A percentile compares a stretch with the other conserved stretches of the same genome.
These are phyloP conservation scores for Linnaemya vulpina DNA, from an alignment of 2,888 invertebrate genomes.

Conservation along the genomic window DNA sequence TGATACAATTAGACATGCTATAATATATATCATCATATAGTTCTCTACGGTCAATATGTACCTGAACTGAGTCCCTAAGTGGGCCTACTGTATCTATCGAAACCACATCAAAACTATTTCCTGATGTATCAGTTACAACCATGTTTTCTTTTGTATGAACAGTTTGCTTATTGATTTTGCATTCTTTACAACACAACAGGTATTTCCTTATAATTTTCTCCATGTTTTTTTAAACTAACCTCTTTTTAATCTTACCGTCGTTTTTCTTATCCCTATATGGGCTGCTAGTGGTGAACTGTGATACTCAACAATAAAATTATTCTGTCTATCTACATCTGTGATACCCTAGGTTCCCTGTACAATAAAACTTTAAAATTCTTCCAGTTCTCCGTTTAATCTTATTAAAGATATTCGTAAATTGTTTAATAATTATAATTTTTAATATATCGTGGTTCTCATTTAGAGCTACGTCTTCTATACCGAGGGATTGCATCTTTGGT, in stretches of 20 bases:
- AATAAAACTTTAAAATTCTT: slow-evolving; percentile 6
- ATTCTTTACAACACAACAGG: not conserved
- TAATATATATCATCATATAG: not conserved
- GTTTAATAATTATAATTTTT: not conserved
- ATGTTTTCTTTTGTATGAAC: not conserved
- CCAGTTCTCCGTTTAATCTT: not conserved
- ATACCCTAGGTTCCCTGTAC: not conserved
- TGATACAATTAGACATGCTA: not conserved
- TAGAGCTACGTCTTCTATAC: not conserved
- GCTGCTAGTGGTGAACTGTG: not conserved
- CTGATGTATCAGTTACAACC: not conserved
- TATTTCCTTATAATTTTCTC: not conserved
- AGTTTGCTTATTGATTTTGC: not conserved
- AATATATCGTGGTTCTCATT: not conserved
- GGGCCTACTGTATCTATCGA: not conserved
- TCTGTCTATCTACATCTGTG: not conserved
- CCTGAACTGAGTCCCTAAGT: not conserved
- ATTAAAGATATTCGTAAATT: not conserved
- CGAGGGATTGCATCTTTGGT: not conserved
- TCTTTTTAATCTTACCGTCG: not conserved
- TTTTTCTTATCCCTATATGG: not conserved
- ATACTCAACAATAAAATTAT: not conserved
- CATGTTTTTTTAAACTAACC: not conserved
- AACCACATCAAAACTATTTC: not conserved
- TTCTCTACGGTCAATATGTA: not conserved